These are phyloP conservation scores for Amblyopsis hoosieri DNA, from an alignment of 2,797 vertebrate genomes.

Conservation along the genomic window DNA sequence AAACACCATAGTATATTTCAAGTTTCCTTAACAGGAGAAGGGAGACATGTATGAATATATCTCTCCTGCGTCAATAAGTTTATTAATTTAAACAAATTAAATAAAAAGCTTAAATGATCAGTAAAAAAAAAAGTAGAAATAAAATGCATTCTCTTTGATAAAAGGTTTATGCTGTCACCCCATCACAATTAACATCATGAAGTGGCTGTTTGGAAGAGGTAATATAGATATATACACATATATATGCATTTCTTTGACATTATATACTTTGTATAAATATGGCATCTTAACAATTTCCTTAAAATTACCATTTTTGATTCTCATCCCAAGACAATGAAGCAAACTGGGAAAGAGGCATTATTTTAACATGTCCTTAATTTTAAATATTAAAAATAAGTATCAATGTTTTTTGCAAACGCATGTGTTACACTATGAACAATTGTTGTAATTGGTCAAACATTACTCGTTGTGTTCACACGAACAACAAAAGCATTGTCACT, in stretches of 20 bases:
- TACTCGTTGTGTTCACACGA: constrained; percentile 76
- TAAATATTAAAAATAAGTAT: constrained; percentile 98
- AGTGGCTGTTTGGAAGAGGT: constrained; percentile 87
- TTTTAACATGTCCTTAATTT: constrained; percentile 87
- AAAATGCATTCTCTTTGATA: constrained; percentile 72
- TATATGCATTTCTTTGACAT: constrained; percentile 77
- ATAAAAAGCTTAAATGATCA: constrained; percentile 85
- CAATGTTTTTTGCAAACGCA: constrained; percentile 89
- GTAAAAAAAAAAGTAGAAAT: constrained; percentile 62
- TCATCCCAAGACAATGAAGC: constrained; percentile 79
- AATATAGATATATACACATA: constrained; percentile 74
- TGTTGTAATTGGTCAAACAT: constrained; percentile 76
- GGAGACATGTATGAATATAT: constrained; percentile 88
- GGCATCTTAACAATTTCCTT: constrained; percentile 90
- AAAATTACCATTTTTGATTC: constrained; percentile 89
- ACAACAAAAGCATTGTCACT: constrained; percentile 83
- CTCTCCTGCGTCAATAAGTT: constrained; percentile 72
- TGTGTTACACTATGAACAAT: constrained; percentile 92
- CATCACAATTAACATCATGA: constrained; percentile 75
- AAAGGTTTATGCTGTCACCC: constrained; percentile 65
- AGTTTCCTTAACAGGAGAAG: constrained; percentile 87
- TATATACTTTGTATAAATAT: constrained; percentile 88
- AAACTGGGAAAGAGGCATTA: constrained; percentile 83
- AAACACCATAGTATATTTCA: constrained; percentile 83
- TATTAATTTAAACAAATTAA: constrained; percentile 91